Evolutionary conservation across 92 coral and sea anemone genomes (phyloP).

Genomic region (Micromussa lordhowensis): DNA sequence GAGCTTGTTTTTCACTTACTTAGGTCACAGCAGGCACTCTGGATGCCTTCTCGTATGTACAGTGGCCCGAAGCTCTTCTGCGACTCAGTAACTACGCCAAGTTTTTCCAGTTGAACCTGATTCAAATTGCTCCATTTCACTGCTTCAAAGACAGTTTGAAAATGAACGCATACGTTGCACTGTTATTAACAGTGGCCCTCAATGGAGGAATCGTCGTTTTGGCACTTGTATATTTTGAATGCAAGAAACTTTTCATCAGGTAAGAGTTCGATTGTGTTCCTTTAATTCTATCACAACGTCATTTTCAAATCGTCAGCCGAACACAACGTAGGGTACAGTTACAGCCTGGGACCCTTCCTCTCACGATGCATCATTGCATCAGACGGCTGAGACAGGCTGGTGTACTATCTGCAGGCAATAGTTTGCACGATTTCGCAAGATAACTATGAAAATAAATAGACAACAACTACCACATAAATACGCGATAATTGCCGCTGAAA

Average conservation of each 20-base stretch:
- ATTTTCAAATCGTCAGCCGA: too few relatives aligned
- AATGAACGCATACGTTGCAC: conserved; percentile 71
- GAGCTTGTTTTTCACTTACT: conserved; percentile 19
- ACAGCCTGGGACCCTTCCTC: too few relatives aligned
- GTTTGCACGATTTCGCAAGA: too few relatives aligned
- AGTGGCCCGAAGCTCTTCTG: conserved; percentile 82
- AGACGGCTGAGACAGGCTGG: too few relatives aligned
- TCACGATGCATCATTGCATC: too few relatives aligned
- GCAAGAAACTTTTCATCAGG: conserved; percentile 25
- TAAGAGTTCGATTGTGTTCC: background rate
- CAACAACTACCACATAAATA: too few relatives aligned
- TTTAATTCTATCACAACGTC: background rate
- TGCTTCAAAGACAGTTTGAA: conserved; percentile 71
- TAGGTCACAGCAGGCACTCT: conserved; percentile 79
- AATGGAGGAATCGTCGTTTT: conserved; percentile 55
- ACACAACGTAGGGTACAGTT: too few relatives aligned
- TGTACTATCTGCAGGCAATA: too few relatives aligned
- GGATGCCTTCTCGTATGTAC: conserved; percentile 80
- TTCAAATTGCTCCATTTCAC: conserved; percentile 81
- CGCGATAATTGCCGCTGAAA: too few relatives aligned
- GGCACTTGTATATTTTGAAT: conserved; percentile 61
- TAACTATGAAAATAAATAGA: too few relatives aligned
- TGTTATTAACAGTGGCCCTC: conserved; percentile 49
- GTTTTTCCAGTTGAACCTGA: conserved; percentile 74
- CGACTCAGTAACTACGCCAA: conserved; percentile 73